Base-by-base conservation (phyloP, 2,113 vertebrate species). In the Stercorarius parasiticus region DNA sequence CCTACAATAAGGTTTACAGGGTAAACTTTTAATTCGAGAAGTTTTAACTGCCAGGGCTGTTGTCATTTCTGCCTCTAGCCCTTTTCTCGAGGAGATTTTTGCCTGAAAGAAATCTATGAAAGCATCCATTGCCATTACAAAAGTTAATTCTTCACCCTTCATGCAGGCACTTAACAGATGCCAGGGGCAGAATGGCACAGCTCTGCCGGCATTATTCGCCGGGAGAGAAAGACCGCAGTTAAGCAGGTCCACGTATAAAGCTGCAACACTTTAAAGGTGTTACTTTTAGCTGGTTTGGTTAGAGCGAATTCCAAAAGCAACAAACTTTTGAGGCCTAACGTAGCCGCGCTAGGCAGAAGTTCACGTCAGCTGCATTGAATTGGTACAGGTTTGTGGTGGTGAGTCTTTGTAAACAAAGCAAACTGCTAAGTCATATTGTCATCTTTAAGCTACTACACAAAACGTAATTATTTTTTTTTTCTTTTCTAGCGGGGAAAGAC, bases 141-240 rank as follows among this genome's bases (percentile, higher is more conserved):
- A 98, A 96, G 95, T 96, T 96, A 97, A 97, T 94, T 97, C 97
- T 95, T 96, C 89, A 88, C 92, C 89, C 93, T 94, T 97, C 97
- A 98, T 80, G 95, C 96, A 97, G 95, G 92, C 97, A 98, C 96
- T 98, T 96, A 97, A 98, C 97, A 97, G 97, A 97, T 98, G 97
- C 97, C 97, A 96, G 95, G 97, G 96, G 96, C 97, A 96, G 96
- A 98, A 96, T 97, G 96, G 96, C 96, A 97, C 97, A 90, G 93
- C 94, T 93, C 85, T 82, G 87, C 95, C 93, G 91, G 96, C 92
- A 96, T 96, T 97, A 96, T 96, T 66, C 17, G 13, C 23, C 0
- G 42, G 38, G 82, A 96, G 88, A 97, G 91, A 98, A 97, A 96
- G 93, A 76, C 88, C 1, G 29, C 92, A 91, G 96, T 91, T 95